Base-by-base conservation (phyloP, 2,888 invertebrate genomes). In the Mesochorus sp. region DNA sequence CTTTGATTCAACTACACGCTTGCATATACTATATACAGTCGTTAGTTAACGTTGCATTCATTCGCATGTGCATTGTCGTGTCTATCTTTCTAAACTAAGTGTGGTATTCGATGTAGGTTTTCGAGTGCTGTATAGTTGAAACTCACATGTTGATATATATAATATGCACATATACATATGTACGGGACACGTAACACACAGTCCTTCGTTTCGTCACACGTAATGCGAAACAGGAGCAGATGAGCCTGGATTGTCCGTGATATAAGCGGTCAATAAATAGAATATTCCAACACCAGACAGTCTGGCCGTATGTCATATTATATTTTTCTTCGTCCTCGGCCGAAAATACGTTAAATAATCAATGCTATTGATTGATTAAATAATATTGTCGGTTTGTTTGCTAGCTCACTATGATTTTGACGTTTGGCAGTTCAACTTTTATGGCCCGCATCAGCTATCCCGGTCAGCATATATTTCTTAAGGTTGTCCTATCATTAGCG, bases 41-140 rank as follows among this genome's bases (percentile, higher is more conserved):
- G 85, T 86, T 86, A 86, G 86, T 87, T 88, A 85, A 84, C 76
- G 83, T 79, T 64, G 84, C 84, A 88, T 88, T 88, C 87, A 87
- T 85, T 67, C 84, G 85, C 84, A 59, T 37, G 57, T 82, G 86
- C 82, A 87, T 88, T 88, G 87, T 88, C 67, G 67, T 86, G 84
- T 81, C 21, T 70, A 64, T 83, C 83, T 85, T 84, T 80, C 61
- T 71, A 53, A 57, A 76, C 49, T 49, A 44, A 53, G n/a, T 28
- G 19, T 64, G 24, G 42, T 21, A 70, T 64, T 57, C 49, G 70
- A 62, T 53, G 67, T 42, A 19, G 34, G 12, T 19, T n/a, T 51
- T 34, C 49, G 66, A 39, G 66, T n/a, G n/a, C n/a, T n/a, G n/a
- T n/a, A n/a, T n/a, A n/a, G n/a, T n/a, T n/a, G n/a, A n/a, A n/a